Evolutionary conservation across 2,888 invertebrate species (phyloP).

Genomic region (Timema podura): DNA sequence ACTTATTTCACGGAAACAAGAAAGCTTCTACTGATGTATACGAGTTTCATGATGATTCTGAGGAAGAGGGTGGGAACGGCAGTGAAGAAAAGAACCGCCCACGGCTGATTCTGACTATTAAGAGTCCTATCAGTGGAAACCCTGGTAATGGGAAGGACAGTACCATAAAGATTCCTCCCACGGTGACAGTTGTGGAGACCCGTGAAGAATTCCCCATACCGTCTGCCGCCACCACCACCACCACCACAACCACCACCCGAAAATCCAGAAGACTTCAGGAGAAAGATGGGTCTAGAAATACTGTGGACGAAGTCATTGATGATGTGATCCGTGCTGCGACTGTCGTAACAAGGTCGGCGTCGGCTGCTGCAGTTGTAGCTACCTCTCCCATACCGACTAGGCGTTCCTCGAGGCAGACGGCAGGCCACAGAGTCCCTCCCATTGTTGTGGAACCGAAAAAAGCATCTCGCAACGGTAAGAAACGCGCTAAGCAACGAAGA

Average conservation of each 20-base stretch:
- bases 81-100: slow-evolving; percentile 59
- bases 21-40: slow-evolving; percentile 74
- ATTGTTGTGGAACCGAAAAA: slow-evolving; percentile 25
- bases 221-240: slow-evolving; percentile 35
- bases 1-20: slow-evolving; percentile 42
- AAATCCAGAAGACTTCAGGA: slow-evolving; percentile 67
- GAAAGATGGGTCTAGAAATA: slow-evolving; percentile 58
- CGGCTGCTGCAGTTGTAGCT: slow-evolving; percentile 35
- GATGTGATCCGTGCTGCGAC: slow-evolving; percentile 73
- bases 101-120: slow-evolving; percentile 75
- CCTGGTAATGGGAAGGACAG: slow-evolving; percentile 13
- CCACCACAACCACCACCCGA: slow-evolving; percentile 57
- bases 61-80: slow-evolving; percentile 61
- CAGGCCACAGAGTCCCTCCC: slow-evolving; percentile 11
- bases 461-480: slow-evolving; percentile 27
- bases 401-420: slow-evolving; percentile 22
- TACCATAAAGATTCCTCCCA: slow-evolving; percentile 33
- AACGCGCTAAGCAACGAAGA: slow-evolving; percentile 17
- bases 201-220: slow-evolving; percentile 33
- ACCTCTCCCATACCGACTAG: slow-evolving; percentile 12
- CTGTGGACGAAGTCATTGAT: slow-evolving; percentile 85
- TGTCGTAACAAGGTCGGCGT: slow-evolving; percentile 45
- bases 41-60: slow-evolving; percentile 87
- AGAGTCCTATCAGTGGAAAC: slow-evolving; percentile 47
- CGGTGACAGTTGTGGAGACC: slow-evolving; percentile 34